Base-by-base conservation (phyloP, 53 echinoderm and acorn worm genomes). In the Zoroaster sp. region DNA sequence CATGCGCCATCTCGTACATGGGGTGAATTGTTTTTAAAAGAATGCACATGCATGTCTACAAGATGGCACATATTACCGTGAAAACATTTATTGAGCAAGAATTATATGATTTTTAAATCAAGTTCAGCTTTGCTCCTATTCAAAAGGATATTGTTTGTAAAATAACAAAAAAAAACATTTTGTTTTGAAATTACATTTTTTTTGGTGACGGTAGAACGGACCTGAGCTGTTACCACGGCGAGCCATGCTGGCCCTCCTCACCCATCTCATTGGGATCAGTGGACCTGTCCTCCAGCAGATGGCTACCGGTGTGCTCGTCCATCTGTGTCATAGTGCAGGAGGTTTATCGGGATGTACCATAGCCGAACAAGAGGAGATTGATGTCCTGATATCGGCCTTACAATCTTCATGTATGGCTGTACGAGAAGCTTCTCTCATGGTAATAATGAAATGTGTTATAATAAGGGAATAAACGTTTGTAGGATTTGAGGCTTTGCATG, bases 221-320 rank as follows among this genome's bases (percentile, higher is more conserved):
- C 98, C 98, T 0, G 98, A 98, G 18, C 77, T 98, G 33, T 88
- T 98, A 1, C 98, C 98, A 69, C 89, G 98, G 34, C 80, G 83
- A 35, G 91, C 74, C 44, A 98, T 98, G 98, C 80, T 98, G 49
- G 46, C 54, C 5, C 92, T 98, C 36, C 86, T 98, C 34, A 83
- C 81, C 53, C 72, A 89, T 25, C 90, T 98, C 17, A 91, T 98
- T 28, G 95, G 98, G 7, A 89, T 92, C 77, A 91, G 95, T 35
- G 95, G 95, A 3, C 89, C 89, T 1, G 73, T 75, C 72, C 87
- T 88, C 40, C 98, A 98, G 74, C 83, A 91, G 59, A 78, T 73
- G 23, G 94, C 95, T 14, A 72, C 91, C 1, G 75, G 75, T 14
- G 92, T 94, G 1, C 25, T 98, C 25, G 63, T 94, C 3, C 85